Conservation (phyloP, 2,888 invertebrate genomes). For the Archaeoteleia sp. region DNA sequence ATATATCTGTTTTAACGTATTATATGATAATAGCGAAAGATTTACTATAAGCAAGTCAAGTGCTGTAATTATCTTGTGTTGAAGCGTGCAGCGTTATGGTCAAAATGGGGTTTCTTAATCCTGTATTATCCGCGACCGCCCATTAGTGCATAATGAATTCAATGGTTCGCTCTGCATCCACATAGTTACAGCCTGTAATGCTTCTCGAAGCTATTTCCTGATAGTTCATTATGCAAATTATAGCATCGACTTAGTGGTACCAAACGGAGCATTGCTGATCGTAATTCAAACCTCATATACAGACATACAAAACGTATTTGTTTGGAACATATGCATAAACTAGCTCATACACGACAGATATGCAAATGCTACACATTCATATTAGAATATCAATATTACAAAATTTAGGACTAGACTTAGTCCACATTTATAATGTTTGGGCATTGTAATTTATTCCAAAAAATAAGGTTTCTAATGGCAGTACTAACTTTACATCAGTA, state of each 20-base stretch:
- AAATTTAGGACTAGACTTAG: too few species aligned
- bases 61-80: slow-evolving; percentile 17
- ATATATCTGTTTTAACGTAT: too few species aligned
- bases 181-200: slow-evolving; percentile 44
- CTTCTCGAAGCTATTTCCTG: slow-evolving; percentile 45
- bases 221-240: slow-evolving; percentile 50
- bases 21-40: too few species aligned
- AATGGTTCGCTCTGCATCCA: slow-evolving; percentile 44
- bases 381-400: too few species aligned
- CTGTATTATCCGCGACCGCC: slow-evolving; percentile 41
- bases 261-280: slow-evolving; percentile 26
- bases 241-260: slow-evolving; percentile 37
- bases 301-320: slow-evolving; percentile 18
- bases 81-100: slow-evolving; percentile 17
- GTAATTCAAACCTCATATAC: slow-evolving; percentile 21
- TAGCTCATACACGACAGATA: too few species aligned
- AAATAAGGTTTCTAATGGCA: too few species aligned
- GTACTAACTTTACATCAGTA: too few species aligned
- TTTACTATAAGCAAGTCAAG: slow-evolving; percentile 9
- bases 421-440: too few species aligned
- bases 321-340: slow-evolving; percentile 29
- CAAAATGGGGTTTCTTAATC: slow-evolving; percentile 43
- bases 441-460: too few species aligned
- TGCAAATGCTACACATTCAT: too few species aligned
- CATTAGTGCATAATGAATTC: slow-evolving; percentile 48